Evolutionary conservation across 1,140 invertebrate genomes (phyloP).

Genomic region (Steinernema feltiae): DNA sequence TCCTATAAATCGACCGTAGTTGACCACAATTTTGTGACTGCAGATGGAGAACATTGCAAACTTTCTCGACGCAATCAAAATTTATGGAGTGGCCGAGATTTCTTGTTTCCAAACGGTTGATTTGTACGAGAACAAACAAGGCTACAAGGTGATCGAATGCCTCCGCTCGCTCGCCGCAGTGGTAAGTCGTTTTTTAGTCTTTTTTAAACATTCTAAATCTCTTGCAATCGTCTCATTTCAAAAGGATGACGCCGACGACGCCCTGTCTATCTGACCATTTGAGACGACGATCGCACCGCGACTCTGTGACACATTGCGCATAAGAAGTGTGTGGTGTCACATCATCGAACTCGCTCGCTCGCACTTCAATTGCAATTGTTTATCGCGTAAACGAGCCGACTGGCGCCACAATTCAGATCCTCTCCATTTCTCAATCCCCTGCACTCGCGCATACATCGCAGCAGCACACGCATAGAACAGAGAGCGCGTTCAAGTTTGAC

Average conservation of each 20-base stretch:
- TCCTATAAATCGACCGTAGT: no score
- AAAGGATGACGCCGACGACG: no score
- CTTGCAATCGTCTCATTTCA: no score
- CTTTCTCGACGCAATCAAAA: conserved; percentile 65
- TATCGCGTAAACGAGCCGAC: conserved; percentile 6
- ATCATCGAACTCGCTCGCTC: background rate
- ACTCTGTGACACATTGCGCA: conserved; percentile 1
- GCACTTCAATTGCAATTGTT: background rate
- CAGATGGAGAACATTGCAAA: conserved; percentile 68
- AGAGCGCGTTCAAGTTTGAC: background rate
- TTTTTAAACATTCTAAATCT: no score
- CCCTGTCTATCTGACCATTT: background rate
- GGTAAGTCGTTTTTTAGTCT: conserved; percentile 53
- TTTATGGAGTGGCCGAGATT: conserved; percentile 64
- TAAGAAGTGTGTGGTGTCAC: no score
- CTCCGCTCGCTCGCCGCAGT: conserved; percentile 53
- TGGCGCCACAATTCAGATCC: no score
- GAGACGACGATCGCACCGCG: background rate
- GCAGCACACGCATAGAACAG: background rate
- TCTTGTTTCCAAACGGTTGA: conserved; percentile 68
- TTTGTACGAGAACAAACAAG: conserved; percentile 66
- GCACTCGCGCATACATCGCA: no score
- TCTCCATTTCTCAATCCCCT: no score
- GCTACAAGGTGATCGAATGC: conserved; percentile 62
- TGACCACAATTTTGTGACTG: conserved; percentile 19